phyloP scores from a whole-genome alignment of 2,113 vertebrate genomes.

The Onychostoma macrolepis region DNA sequence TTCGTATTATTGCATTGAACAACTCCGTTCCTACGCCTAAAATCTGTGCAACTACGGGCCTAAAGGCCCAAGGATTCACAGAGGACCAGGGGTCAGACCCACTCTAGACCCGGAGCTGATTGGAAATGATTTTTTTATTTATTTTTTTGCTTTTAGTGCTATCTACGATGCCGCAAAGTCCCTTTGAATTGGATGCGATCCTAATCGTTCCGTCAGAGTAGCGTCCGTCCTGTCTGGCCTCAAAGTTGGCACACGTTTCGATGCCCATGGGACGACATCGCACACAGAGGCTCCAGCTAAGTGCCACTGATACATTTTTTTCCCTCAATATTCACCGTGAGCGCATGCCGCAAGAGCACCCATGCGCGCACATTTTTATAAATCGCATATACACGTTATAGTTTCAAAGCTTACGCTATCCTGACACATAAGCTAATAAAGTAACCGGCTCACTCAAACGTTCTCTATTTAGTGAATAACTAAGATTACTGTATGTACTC shows the following conservation, averaged over 20 bases:
- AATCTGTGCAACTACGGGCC: slow-evolving; percentile 42
- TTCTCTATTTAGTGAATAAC: slow-evolving; percentile 60
- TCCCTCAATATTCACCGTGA: slow-evolving; percentile 25
- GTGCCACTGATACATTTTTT: slow-evolving; percentile 34
- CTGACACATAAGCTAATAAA: slow-evolving; percentile 58
- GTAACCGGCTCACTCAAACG: slow-evolving; percentile 56
- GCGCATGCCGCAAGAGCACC: slow-evolving; percentile 53
- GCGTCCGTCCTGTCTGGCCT: background rate
- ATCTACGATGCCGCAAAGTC: slow-evolving; percentile 43
- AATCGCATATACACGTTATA: slow-evolving; percentile 54
- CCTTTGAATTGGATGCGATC: slow-evolving; percentile 64
- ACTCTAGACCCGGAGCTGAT: background rate
- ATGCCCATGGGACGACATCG: slow-evolving; percentile 12
- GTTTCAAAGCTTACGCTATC: slow-evolving; percentile 58
- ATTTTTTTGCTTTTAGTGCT: background rate
- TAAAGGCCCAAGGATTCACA: slow-evolving; percentile 27
- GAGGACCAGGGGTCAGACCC: slow-evolving; percentile 31
- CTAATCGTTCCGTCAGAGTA: slow-evolving; percentile 39
- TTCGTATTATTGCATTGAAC: slow-evolving; percentile 60
- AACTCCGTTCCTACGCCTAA: slow-evolving; percentile 31
- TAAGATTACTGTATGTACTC: slow-evolving; percentile 57
- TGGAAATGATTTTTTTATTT: slow-evolving; percentile 1
- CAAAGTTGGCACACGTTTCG: slow-evolving; percentile 45
- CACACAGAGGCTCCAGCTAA: slow-evolving; percentile 39
- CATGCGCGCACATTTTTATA: slow-evolving; percentile 54